These are phyloP conservation scores for Osmerus eperlanus DNA, from an alignment of 2,113 vertebrate species.

Conservation along the genomic window DNA sequence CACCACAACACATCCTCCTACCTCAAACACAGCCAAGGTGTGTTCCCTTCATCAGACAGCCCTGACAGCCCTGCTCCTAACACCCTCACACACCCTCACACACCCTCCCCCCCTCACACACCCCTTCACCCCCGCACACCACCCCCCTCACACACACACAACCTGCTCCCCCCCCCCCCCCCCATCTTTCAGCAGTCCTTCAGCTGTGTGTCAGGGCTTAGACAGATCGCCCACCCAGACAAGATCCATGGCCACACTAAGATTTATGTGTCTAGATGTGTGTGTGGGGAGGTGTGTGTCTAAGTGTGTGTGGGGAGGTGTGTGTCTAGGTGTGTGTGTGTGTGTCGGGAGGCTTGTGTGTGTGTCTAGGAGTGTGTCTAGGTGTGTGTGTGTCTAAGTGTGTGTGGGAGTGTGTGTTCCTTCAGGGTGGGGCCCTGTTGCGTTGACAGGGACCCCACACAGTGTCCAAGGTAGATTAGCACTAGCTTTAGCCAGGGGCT, in stretches of 20 bases:
- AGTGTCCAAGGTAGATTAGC: too few species aligned
- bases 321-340: too few species aligned
- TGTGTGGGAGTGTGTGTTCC: not conserved
- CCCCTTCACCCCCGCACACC: too few species aligned
- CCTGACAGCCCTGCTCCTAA: constrained; percentile 21
- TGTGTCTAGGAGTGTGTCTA: too few species aligned
- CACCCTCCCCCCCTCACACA: too few species aligned
- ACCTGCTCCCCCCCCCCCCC: constrained; percentile 14
- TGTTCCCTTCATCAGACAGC: constrained; percentile 36
- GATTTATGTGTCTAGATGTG: constrained; percentile 36
- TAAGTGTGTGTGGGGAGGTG: too few species aligned
- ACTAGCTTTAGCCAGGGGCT: too few species aligned
- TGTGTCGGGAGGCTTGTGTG: too few species aligned
- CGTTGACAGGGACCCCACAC: too few species aligned
- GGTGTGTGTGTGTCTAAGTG: too few species aligned
- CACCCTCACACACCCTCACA: constrained; percentile 8
- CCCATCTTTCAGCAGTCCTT: constrained; percentile 50
- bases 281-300: not conserved
- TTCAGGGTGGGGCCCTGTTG: too few species aligned
- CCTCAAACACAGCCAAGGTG: not conserved
- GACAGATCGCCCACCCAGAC: constrained; percentile 49
- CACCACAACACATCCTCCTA: constrained; percentile 59
- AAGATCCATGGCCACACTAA: constrained; percentile 52
- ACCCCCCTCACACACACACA: too few species aligned
- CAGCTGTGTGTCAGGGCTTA: constrained; percentile 33